Conservation (phyloP, 2,888 invertebrate genomes). For the Mimas tiliae region DNA sequence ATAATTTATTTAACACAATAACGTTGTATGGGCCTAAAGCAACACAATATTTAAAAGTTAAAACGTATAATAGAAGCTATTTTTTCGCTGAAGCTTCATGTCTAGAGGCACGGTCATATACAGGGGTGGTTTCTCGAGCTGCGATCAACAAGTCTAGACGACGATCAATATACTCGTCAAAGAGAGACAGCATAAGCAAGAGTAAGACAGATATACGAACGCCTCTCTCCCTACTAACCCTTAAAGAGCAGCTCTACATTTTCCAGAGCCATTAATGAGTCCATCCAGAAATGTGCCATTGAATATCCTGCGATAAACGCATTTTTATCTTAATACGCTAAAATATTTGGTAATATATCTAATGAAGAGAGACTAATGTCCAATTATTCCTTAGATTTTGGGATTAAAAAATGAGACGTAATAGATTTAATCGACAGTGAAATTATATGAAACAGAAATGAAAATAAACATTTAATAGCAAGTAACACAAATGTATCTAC, state of each 20-base stretch:
- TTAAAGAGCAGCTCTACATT: conserved; percentile 34
- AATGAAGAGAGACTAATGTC: neutral
- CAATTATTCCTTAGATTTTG: neutral
- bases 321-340: neutral
- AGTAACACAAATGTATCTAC: neutral
- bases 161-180: conserved; percentile 76
- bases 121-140: conserved; percentile 58
- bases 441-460: neutral
- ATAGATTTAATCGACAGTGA: neutral
- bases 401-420: neutral
- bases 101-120: conserved; percentile 44
- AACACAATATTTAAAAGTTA: neutral
- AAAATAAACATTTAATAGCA: neutral
- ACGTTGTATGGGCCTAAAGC: no score
- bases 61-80: conserved; percentile 30
- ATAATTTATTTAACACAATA: neutral
- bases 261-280: no score
- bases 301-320: neutral
- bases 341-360: neutral
- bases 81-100: conserved; percentile 32
- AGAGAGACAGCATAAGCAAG: conserved; percentile 59
- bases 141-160: conserved; percentile 82
- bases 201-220: conserved; percentile 55
- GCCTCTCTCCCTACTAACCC: conserved; percentile 44
- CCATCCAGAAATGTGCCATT: conserved; percentile 34